Evolutionary conservation across 2,113 vertebrate species (phyloP).

Genomic region (Phaetusa simplex): DNA sequence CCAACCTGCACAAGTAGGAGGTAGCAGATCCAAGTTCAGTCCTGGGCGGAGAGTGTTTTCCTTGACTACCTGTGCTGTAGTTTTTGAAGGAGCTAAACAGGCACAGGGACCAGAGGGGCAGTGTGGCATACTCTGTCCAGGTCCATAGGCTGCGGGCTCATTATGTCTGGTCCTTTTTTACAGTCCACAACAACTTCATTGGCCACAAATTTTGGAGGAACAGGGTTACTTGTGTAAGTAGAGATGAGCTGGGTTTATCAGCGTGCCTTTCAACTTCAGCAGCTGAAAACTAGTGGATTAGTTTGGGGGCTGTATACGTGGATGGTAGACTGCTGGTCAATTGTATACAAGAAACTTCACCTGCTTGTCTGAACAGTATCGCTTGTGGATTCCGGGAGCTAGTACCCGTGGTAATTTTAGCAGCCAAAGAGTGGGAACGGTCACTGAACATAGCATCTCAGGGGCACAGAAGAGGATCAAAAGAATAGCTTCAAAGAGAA

Average conservation of each 20-base stretch:
- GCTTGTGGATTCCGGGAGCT: not conserved
- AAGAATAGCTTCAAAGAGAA: slow-evolving; percentile 30
- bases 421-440: not conserved
- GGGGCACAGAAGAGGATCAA: not conserved
- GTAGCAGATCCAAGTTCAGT: not conserved
- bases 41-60: not conserved
- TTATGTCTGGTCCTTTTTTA: not conserved
- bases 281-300: not conserved
- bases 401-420: not conserved
- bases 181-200: not conserved
- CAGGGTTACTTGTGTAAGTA: not conserved
- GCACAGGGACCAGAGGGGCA: not conserved
- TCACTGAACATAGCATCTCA: not conserved
- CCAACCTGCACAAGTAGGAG: not conserved
- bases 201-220: not conserved
- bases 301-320: not conserved
- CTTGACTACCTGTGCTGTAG: not conserved
- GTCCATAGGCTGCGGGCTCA: not conserved
- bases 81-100: not conserved
- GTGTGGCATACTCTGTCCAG: too few species aligned
- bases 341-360: not conserved
- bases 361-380: not conserved
- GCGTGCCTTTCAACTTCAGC: not conserved
- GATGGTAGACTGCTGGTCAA: not conserved
- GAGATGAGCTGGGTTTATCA: not conserved